These are phyloP conservation scores for Pachycephus smyrnensis DNA, from an alignment of 2,888 invertebrate genomes.

Conservation along the genomic window DNA sequence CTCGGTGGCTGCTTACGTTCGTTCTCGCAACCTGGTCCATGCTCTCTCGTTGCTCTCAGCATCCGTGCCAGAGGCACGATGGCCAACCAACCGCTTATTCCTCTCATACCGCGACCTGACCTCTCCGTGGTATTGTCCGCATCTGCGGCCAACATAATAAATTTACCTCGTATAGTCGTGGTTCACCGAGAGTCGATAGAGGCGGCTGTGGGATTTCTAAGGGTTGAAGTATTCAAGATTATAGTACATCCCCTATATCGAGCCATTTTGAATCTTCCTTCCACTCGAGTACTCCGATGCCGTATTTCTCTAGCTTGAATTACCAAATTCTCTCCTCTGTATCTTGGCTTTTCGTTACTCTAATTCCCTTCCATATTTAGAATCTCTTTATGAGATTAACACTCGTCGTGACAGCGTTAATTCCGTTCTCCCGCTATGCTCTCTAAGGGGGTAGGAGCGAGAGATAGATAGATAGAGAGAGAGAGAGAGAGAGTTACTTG, in stretches of 20 bases:
- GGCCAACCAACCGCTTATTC: neutral
- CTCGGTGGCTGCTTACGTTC: neutral
- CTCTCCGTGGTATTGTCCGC: conserved; percentile 41
- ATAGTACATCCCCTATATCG: neutral
- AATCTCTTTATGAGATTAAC: conserved; percentile 35
- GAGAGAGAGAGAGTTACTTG: conserved; percentile 50
- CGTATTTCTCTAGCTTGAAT: neutral
- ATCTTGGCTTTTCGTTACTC: neutral
- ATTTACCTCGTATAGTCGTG: neutral
- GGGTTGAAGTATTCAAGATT: conserved; percentile 11
- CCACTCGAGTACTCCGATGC: neutral
- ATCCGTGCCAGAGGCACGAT: conserved; percentile 19
- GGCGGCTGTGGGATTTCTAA: conserved; percentile 17
- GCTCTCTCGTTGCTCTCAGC: conserved; percentile 32
- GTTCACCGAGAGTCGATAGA: neutral
- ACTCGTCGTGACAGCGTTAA: conserved; percentile 35
- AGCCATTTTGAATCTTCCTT: neutral
- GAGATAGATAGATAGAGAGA: conserved; percentile 26
- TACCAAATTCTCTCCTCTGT: neutral
- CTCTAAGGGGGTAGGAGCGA: conserved; percentile 34
- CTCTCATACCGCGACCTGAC: conserved; percentile 27
- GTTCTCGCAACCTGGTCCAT: conserved; percentile 9
- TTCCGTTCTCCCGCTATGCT: conserved; percentile 24
- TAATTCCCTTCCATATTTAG: conserved; percentile 20
- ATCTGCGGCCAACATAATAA: conserved; percentile 33